A percentile compares a stretch with the other conserved stretches of the same genome.
Conservation (phyloP, 2,797 vertebrate genomes). For the Pseudocheirus occidentalis region DNA sequence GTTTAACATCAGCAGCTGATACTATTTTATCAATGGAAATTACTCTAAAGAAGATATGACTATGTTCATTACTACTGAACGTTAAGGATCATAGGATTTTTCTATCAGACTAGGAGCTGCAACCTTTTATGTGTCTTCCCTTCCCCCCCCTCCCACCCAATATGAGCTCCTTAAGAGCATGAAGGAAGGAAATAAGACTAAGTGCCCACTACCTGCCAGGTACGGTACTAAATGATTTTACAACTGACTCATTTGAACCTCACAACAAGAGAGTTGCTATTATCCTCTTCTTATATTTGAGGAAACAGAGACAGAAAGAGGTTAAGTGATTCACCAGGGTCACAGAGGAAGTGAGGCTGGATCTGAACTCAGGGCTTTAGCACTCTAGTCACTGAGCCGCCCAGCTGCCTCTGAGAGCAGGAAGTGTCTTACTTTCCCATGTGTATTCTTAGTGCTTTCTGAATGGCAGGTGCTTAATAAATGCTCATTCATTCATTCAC, state of each 20-base stretch:
- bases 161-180: neutral
- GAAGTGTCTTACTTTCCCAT: neutral
- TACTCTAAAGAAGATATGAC: neutral
- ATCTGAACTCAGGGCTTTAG: neutral
- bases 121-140: neutral
- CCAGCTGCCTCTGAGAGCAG: neutral
- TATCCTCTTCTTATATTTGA: neutral
- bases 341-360: neutral
- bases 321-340: neutral
- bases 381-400: neutral
- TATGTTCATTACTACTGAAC: neutral
- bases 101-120: neutral
- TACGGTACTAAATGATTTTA: no score
- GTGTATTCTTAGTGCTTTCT: neutral
- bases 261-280: neutral
- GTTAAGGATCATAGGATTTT: neutral
- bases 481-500: neutral
- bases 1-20: neutral
- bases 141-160: neutral
- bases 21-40: neutral
- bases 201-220: neutral
- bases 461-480: neutral
- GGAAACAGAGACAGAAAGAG: neutral
- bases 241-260: no score
- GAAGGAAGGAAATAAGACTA: neutral